phyloP scores from a whole-genome alignment of 2,113 vertebrate genomes.

The Elephas maximus region DNA sequence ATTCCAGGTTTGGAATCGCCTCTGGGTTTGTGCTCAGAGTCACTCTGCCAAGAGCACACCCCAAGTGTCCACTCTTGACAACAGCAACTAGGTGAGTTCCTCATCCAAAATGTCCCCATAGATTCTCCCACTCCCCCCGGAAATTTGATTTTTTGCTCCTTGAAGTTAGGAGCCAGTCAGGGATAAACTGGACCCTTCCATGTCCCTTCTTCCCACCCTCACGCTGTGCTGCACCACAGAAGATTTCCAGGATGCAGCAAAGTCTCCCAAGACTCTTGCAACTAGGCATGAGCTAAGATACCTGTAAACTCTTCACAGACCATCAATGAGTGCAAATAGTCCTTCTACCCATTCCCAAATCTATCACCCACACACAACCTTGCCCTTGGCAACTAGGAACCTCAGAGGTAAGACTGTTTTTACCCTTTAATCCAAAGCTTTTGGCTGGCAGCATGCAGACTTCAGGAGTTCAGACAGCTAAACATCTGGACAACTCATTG shows the following conservation, averaged over 20 bases:
- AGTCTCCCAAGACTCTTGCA: neutral
- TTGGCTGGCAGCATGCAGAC: neutral
- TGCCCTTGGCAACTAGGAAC: neutral
- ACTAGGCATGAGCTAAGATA: neutral
- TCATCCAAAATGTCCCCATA: neutral
- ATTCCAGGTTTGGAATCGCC: conserved; percentile 59
- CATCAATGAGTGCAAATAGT: neutral
- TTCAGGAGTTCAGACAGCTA: conserved; percentile 40
- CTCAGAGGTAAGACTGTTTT: neutral
- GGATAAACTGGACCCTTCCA: neutral
- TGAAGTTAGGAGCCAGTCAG: neutral
- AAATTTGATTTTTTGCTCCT: neutral
- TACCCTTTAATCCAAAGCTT: conserved; percentile 16
- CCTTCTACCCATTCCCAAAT: neutral
- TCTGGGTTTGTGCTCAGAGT: conserved; percentile 60
- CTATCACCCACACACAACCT: neutral
- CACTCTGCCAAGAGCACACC: neutral
- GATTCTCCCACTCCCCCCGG: neutral
- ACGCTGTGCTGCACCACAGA: neutral
- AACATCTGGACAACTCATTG: conserved; percentile 34
- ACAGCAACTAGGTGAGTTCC: neutral
- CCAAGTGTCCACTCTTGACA: conserved; percentile 18
- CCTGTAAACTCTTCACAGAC: neutral
- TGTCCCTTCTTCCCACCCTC: neutral
- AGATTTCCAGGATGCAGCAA: neutral